Conservation (phyloP, 1,140 invertebrate genomes). For the Chelonus insularis region DNA sequence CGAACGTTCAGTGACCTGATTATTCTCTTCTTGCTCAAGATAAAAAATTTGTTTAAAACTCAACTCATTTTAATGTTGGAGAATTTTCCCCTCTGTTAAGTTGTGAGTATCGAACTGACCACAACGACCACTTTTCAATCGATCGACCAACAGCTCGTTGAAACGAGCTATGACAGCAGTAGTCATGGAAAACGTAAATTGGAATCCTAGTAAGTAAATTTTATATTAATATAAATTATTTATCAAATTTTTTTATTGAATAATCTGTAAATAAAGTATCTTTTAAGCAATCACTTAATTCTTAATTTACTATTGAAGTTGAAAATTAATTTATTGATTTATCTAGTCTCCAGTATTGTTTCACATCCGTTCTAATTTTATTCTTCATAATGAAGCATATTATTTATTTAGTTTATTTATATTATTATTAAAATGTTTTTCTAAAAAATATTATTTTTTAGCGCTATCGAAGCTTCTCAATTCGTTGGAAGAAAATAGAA, state of each 20-base stretch:
- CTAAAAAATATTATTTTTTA: conserved; percentile 53
- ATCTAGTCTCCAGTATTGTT: not conserved
- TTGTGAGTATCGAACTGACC: too few species aligned
- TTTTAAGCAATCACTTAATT: too few species aligned
- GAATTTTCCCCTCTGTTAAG: too few species aligned
- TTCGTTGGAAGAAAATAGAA: conserved; percentile 73
- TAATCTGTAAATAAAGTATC: too few species aligned
- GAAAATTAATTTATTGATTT: conserved; percentile 25
- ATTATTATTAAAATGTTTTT: conserved; percentile 12
- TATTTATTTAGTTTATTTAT: not conserved
- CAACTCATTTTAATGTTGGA: too few species aligned
- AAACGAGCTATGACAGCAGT: conserved; percentile 60
- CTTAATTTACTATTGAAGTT: too few species aligned
- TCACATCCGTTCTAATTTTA: conserved; percentile 1
- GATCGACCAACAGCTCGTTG: not conserved
- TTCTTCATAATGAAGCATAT: not conserved
- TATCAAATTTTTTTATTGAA: too few species aligned
- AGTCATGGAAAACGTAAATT: conserved; percentile 66
- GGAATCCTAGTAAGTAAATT: conserved; percentile 65
- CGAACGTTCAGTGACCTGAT: too few species aligned
- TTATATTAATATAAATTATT: too few species aligned
- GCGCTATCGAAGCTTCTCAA: conserved; percentile 75
- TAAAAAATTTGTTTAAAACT: too few species aligned
- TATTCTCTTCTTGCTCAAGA: too few species aligned
- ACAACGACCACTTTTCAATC: not conserved